Evolutionary conservation across 1,140 invertebrate species (phyloP).

Genomic region (Oncopodura yosiiana): DNA sequence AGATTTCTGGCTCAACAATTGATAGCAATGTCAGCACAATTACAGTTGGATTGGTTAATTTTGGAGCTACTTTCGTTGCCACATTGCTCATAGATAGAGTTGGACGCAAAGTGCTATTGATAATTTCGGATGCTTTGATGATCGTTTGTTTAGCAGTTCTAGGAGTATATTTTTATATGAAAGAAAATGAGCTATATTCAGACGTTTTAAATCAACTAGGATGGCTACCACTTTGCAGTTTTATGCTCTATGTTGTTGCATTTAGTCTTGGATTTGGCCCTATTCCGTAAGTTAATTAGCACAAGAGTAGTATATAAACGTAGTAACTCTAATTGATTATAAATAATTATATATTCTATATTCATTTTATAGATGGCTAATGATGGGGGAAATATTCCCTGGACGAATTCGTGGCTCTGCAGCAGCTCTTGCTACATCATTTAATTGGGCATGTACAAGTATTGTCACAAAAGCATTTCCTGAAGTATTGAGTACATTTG

Average conservation of each 20-base stretch:
- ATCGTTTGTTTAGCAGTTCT: slow-evolving; percentile 52
- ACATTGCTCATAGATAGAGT: slow-evolving; percentile 43
- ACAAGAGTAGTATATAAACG: no score
- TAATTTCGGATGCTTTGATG: slow-evolving; percentile 44
- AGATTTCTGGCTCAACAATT: slow-evolving; percentile 55
- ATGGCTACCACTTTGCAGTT: slow-evolving; percentile 70
- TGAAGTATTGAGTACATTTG: slow-evolving; percentile 42
- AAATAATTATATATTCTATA: neutral
- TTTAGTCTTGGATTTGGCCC: slow-evolving; percentile 87
- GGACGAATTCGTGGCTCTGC: slow-evolving; percentile 20
- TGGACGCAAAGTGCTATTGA: slow-evolving; percentile 47
- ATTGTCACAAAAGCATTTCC: slow-evolving; percentile 46
- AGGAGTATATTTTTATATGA: slow-evolving; percentile 53
- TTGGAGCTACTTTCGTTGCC: slow-evolving; percentile 42
- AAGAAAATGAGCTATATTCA: slow-evolving; percentile 14
- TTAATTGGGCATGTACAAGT: slow-evolving; percentile 40
- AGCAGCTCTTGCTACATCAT: slow-evolving; percentile 23
- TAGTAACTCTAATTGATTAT: no score
- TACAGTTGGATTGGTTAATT: slow-evolving; percentile 42
- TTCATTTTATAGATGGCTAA: slow-evolving; percentile 43
- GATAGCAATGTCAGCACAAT: slow-evolving; percentile 42
- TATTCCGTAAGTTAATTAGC: slow-evolving; percentile 60
- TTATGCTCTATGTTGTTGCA: slow-evolving; percentile 75
- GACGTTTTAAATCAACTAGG: slow-evolving; percentile 9
- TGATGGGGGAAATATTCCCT: slow-evolving; percentile 55